Conservation (phyloP, 1,140 invertebrate species). For the Dinothrombium tinctorium region DNA sequence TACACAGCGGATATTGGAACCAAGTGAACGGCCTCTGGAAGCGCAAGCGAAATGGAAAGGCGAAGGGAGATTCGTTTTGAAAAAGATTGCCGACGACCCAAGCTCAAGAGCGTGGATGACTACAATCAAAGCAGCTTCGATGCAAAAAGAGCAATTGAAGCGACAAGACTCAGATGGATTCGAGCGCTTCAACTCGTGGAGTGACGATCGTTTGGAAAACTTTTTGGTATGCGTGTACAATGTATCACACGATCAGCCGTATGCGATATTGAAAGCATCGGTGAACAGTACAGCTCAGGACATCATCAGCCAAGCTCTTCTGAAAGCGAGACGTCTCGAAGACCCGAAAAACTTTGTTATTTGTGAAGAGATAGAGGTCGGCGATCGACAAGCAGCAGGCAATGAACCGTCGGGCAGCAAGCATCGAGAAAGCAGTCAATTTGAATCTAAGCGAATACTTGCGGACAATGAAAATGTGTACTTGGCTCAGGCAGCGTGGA, state of each 20-base stretch:
- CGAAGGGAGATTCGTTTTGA: conserved; percentile 56
- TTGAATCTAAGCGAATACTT: conserved; percentile 31
- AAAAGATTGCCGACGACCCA: conserved; percentile 67
- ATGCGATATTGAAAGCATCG: conserved; percentile 55
- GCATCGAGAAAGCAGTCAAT: conserved; percentile 19
- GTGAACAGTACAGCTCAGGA: conserved; percentile 60
- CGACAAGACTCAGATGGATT: conserved; percentile 15
- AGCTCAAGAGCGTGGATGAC: conserved; percentile 73
- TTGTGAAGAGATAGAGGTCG: conserved; percentile 42
- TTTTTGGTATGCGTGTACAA: conserved; percentile 84
- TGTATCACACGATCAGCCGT: conserved; percentile 76
- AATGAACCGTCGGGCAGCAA: neutral
- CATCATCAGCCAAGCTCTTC: conserved; percentile 58
- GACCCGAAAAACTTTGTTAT: conserved; percentile 52
- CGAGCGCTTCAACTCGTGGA: conserved; percentile 22
- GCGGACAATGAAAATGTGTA: conserved; percentile 71
- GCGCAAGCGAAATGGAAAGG: conserved; percentile 63
- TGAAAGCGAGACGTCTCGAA: conserved; percentile 58
- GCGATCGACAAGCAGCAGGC: neutral
- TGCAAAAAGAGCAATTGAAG: conserved; percentile 14
- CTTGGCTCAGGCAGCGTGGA: conserved; percentile 62
- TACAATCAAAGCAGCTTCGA: conserved; percentile 29
- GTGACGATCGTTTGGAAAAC: conserved; percentile 39
- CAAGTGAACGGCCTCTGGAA: conserved; percentile 53
- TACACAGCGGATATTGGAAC: conserved; percentile 54